phyloP scores from a whole-genome alignment of 2,888 invertebrate genomes.

The Hedychridium roseum region DNA sequence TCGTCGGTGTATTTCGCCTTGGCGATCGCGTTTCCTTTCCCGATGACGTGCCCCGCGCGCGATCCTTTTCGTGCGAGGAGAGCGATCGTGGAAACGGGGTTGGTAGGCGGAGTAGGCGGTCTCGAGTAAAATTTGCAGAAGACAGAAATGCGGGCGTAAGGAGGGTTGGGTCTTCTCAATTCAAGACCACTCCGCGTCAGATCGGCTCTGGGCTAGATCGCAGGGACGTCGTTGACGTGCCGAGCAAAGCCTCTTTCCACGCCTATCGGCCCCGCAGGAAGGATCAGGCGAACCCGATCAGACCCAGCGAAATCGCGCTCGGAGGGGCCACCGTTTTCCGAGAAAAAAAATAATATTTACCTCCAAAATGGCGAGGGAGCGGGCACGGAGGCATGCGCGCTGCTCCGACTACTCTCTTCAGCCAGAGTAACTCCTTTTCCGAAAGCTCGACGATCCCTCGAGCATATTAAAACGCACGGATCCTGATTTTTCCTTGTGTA shows the following conservation, averaged over 20 bases:
- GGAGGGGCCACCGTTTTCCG: slow-evolving; percentile 4
- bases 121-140: slow-evolving; percentile 35
- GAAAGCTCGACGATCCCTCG: slow-evolving; percentile 33
- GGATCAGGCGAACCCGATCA: too few species aligned
- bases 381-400: slow-evolving; percentile 50
- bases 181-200: slow-evolving; percentile 5
- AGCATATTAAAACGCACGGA: slow-evolving; percentile 35
- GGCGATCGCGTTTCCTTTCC: too few species aligned
- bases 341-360: slow-evolving; percentile 54
- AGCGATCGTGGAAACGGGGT: slow-evolving; percentile 14
- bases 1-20: too few species aligned
- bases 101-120: slow-evolving; percentile 20
- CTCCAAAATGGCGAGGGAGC: slow-evolving; percentile 61
- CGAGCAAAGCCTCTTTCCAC: too few species aligned
- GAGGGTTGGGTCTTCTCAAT: slow-evolving; percentile 48
- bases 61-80: slow-evolving; percentile 9
- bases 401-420: slow-evolving; percentile 36
- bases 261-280: too few species aligned
- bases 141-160: slow-evolving; percentile 52
- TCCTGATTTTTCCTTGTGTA: slow-evolving; percentile 24
- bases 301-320: slow-evolving; percentile 11
- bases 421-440: slow-evolving; percentile 34
- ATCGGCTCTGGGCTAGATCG: neutral
- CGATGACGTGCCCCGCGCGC: too few species aligned
- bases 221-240: slow-evolving; percentile 17